Evolutionary conservation across 2,888 invertebrate species (phyloP), one percentile per base, ranked within the genome.

Genomic region (Silvanus unidentatus): DNA sequence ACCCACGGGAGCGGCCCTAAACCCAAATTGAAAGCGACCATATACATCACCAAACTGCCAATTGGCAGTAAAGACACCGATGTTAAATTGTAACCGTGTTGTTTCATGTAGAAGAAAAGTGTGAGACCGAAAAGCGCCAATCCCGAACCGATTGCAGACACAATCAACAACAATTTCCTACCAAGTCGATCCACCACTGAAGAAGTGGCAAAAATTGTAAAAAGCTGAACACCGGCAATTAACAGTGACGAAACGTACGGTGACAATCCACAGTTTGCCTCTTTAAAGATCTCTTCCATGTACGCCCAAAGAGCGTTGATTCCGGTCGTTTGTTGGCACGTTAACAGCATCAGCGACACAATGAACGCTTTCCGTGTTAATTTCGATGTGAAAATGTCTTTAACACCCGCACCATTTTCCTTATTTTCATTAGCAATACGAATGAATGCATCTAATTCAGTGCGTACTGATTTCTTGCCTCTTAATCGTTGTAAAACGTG

Each of bases 1-100:
- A 88, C 83, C 88, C 88, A 89, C 0, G 88, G 85, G 32, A 89
- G 65, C 0, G 88, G 84, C 2, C 92, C 88, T 40, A 85, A 78
- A 1, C 81, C 79, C 72, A 62, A 5, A 52, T 86, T 84, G 72
- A 87, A 89, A 0, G 82, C 78, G 43, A 82, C 71, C 48, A 88
- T 84, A 72, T 82, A 89, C 14, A 83, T 54, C 1, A 88, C 76
- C 39, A 89, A 69, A 0, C 86, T 80, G 4, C 80, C 66, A 9
- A 89, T 76, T 0, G 89, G 89, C 32, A 89, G 66, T 80, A 84
- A 87, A 0, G 76, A 68, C 37, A 87, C 73, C 10, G 58, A 67
- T 0, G 66, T 62, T 13, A 53, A 35, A 16, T 37, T 13, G 3
- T 8, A 12, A 1, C 65, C 53, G 1, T 66, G 69, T 0, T 71